These are phyloP conservation scores for Phengaris arion DNA, from an alignment of 2,888 invertebrate genomes.

Conservation along the genomic window DNA sequence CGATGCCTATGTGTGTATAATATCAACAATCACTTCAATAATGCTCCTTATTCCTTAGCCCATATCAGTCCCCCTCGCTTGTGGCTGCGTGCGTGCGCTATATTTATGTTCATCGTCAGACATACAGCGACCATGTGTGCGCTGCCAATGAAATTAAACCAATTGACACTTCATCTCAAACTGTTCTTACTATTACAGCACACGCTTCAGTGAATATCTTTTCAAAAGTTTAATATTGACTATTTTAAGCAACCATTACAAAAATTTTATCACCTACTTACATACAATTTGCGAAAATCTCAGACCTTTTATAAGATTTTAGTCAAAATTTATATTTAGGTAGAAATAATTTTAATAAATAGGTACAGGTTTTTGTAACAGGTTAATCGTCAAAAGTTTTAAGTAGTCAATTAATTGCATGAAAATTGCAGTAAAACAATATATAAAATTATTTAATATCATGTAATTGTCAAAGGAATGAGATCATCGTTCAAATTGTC, in stretches of 20 bases:
- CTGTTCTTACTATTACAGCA: constrained; percentile 39
- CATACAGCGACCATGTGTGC: constrained; percentile 70
- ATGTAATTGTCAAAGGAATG: neutral
- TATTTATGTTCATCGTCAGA: constrained; percentile 63
- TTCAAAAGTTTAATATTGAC: neutral
- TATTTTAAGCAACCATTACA: neutral
- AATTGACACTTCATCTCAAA: constrained; percentile 63
- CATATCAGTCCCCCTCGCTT: constrained; percentile 58
- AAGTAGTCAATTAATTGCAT: neutral
- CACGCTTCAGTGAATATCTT: neutral
- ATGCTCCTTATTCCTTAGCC: constrained; percentile 62
- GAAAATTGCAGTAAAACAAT: neutral
- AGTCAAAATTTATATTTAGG: neutral
- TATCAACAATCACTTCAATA: constrained; percentile 72
- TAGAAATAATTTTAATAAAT: neutral
- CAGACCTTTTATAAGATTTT: too few species aligned
- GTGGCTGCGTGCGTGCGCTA: constrained; percentile 64
- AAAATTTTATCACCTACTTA: neutral
- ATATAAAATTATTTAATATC: neutral
- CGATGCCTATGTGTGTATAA: constrained; percentile 58
- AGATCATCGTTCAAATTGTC: neutral
- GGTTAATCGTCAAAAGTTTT: neutral
- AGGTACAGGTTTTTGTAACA: neutral
- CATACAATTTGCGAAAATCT: too few species aligned
- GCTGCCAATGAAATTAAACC: constrained; percentile 74